These are phyloP conservation scores for Pangasius sanitwongsei DNA, from an alignment of 2,797 vertebrate genomes.

Conservation along the genomic window DNA sequence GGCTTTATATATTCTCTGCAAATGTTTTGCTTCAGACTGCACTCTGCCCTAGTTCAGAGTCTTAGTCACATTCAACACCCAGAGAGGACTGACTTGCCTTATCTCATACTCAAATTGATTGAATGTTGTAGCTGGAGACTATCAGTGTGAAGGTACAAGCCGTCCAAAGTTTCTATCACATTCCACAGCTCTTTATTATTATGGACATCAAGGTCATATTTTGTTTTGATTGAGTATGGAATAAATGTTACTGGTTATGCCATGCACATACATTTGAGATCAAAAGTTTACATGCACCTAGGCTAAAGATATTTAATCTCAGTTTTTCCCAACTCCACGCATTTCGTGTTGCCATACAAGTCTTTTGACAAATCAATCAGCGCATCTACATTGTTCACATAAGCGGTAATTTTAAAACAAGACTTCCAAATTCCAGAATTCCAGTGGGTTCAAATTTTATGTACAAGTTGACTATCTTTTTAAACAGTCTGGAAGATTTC, in stretches of 20 bases:
- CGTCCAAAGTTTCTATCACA: too few relatives aligned
- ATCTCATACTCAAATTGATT: conserved; percentile 2
- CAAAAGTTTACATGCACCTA: neutral
- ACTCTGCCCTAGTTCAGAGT: neutral
- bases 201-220: neutral
- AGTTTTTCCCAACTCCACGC: neutral
- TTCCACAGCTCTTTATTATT: neutral
- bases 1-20: neutral
- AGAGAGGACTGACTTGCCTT: neutral
- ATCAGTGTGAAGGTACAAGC: neutral
- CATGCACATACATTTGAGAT: neutral
- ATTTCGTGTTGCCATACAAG: too few relatives aligned
- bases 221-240: neutral
- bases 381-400: too few relatives aligned
- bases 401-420: too few relatives aligned
- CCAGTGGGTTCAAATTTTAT: too few relatives aligned
- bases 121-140: neutral
- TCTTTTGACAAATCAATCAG: too few relatives aligned
- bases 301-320: neutral
- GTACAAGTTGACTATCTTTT: too few relatives aligned
- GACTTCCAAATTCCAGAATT: too few relatives aligned
- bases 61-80: neutral
- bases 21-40: neutral
- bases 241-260: neutral
- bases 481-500: too few relatives aligned